Evolutionary conservation across 2,797 vertebrate genomes (phyloP), one percentile per base, ranked within the genome.

Genomic region (Acipenser oxyrinchus): DNA sequence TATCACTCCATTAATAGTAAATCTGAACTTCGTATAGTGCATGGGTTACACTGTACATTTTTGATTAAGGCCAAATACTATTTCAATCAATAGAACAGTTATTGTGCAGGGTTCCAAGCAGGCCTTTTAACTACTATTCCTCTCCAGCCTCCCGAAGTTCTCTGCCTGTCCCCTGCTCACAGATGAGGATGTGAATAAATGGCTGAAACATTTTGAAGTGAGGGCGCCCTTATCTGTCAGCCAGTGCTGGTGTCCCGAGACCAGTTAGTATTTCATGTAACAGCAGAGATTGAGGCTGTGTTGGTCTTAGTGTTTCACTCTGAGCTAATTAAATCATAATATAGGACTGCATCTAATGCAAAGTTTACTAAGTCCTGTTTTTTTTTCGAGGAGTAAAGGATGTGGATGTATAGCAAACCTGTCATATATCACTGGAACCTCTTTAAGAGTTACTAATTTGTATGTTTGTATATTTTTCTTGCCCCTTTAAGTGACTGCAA

Each of bases 241-340:
- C 91, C 95, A 10, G 95, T 98, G 71, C 89, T 98, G 59, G 92
- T 99, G 51, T 98, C 97, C 81, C 92, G 78, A 84, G 97, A 99
- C 77, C 94, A 0, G 97, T 99, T 76, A 94, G 96, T 92, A 66
- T 68, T 37, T 37, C 4, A 4, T 37, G 23, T 37, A 37, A 37
- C 23, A 37, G 23, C 23, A 37, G 23, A 37, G 23, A 37, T 37
- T 37, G 23, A 37, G 23, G 23, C 23, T 4, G 23, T 37, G 23
- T 37, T 37, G 23, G 2, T 37, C 2, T 37, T 37, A 3, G 23
- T 37, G 15, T 18, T 18, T 18, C 15, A 18, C 23, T 3, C 23
- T 37, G 23, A 37, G 23, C 23, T 37, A 37, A 37, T 37, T 37
- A 37, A 37, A 37, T 37, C 23, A 37, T 37, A 37, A 0, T 37